Conservation (phyloP, 2,113 vertebrate genomes). For the Lagenorhynchus albirostris region DNA sequence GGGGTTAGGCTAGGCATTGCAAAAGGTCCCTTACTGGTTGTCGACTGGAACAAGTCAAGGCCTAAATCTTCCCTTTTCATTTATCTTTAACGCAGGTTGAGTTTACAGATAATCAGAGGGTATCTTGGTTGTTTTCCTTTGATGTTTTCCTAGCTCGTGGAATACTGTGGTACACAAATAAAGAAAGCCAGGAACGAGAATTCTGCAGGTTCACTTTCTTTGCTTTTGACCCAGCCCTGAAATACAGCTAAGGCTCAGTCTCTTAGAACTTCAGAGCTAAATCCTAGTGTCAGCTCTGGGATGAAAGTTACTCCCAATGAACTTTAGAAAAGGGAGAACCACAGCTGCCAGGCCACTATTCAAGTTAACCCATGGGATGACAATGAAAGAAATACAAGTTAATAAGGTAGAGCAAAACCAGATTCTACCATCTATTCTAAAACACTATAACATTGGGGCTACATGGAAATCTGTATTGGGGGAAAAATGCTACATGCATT, state of each 20-base stretch:
- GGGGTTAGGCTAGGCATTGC: neutral
- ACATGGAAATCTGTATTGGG: neutral
- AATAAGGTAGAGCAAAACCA: neutral
- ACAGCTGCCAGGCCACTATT: neutral
- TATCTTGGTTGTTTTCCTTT: neutral
- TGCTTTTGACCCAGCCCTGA: neutral
- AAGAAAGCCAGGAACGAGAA: neutral
- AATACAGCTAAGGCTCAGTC: neutral
- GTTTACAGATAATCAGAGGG: constrained; percentile 23
- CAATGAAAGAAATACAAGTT: neutral
- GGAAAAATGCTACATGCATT: neutral
- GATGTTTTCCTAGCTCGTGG: neutral
- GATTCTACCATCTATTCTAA: neutral
- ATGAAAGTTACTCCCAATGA: neutral
- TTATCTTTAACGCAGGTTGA: neutral
- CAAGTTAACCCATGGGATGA: neutral
- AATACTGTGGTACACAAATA: neutral
- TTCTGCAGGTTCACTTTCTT: neutral
- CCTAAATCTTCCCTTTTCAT: neutral
- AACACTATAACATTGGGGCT: neutral
- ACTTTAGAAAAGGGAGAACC: neutral
- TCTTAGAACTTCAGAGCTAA: neutral
- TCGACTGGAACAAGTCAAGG: neutral
- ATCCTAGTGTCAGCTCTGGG: neutral
- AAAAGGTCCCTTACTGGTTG: neutral